Evolutionary conservation across 2,888 invertebrate genomes (phyloP), one percentile per base, ranked within the genome.

Genomic region (Smittia sp.): DNA sequence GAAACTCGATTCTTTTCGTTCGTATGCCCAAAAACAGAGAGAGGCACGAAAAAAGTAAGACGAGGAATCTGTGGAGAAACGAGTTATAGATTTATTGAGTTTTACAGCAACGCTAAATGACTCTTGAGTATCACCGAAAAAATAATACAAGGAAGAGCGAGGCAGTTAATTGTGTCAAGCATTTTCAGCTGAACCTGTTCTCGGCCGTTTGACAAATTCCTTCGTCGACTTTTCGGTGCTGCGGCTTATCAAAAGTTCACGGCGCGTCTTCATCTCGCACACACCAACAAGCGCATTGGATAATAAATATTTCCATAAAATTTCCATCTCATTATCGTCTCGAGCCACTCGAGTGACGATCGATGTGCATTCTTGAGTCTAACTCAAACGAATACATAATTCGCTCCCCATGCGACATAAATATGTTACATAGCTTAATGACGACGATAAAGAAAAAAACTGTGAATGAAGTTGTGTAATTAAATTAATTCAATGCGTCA

Each of bases 31-130:
- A 58, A 46, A 58, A 46, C 46, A 58, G 58, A 58, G 58, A 58
- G 58, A 58, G 9, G 7, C 46, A 15, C 15, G 15, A 46, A 46
- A 46, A 58, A 58, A 58, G 58, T 13, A 22, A 58, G 22, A 58
- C 58, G 58, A 46, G 46, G 58, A 58, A 58, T 13, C 15, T 46
- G 58, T 13, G 58, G n/a, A 58, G 58, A 58, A 58, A 58, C 58
- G 58, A 58, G 58, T 58, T 58, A 58, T 58, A 22, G 58, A 58
- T 58, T 58, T 58, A 58, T 58, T 58, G 18, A 58, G n/a, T 58
- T 58, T 58, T 46, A 46, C 46, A 46, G 46, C 2, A 46, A 46
- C 46, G 46, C 11, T 46, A 46, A 58, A 20, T 58, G 58, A 58
- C 58, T 58, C 22, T 58, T 58, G 58, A 58, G 22, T 58, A 58